Percentiles rank a stretch among this genome's conserved stretches.
Evolutionary conservation across 2,888 invertebrate genomes (phyloP).

Genomic region (Agonum fuliginosum): DNA sequence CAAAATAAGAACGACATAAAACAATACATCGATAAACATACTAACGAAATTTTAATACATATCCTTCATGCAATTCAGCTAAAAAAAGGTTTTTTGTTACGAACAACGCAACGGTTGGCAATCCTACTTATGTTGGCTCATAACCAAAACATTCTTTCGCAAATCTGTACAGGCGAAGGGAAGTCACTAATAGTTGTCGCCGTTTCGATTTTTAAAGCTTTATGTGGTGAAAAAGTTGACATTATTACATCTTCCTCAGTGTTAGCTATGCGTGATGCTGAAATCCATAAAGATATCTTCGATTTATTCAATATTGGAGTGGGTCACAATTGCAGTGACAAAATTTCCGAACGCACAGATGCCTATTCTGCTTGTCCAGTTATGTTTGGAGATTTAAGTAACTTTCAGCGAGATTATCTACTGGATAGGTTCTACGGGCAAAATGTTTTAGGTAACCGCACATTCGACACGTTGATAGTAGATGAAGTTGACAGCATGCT

Average conservation of each 20-base stretch:
- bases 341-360: slow-evolving; percentile 63
- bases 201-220: slow-evolving; percentile 66
- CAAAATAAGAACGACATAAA: slow-evolving; percentile 1
- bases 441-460: slow-evolving; percentile 66
- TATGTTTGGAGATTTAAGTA: slow-evolving; percentile 68
- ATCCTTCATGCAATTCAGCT: slow-evolving; percentile 62
- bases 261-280: slow-evolving; percentile 67
- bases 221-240: slow-evolving; percentile 66
- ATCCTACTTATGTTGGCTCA: slow-evolving; percentile 63
- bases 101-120: slow-evolving; percentile 65
- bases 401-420: slow-evolving; percentile 68
- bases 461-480: slow-evolving; percentile 67
- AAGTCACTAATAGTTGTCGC: slow-evolving; percentile 69
- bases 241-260: slow-evolving; percentile 68
- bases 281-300: slow-evolving; percentile 63
- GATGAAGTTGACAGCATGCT: slow-evolving; percentile 72
- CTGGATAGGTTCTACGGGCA: slow-evolving; percentile 67
- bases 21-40: slow-evolving; percentile 11
- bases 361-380: slow-evolving; percentile 65
- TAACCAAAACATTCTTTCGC: slow-evolving; percentile 64
- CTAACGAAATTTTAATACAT: slow-evolving; percentile 52
- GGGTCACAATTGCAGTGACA: slow-evolving; percentile 65
- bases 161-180: slow-evolving; percentile 70
- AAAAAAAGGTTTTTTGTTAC: slow-evolving; percentile 62
- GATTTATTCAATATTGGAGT: slow-evolving; percentile 66